Base-by-base conservation (phyloP, 2,888 invertebrate genomes). In the Ganaspis brasiliensis region DNA sequence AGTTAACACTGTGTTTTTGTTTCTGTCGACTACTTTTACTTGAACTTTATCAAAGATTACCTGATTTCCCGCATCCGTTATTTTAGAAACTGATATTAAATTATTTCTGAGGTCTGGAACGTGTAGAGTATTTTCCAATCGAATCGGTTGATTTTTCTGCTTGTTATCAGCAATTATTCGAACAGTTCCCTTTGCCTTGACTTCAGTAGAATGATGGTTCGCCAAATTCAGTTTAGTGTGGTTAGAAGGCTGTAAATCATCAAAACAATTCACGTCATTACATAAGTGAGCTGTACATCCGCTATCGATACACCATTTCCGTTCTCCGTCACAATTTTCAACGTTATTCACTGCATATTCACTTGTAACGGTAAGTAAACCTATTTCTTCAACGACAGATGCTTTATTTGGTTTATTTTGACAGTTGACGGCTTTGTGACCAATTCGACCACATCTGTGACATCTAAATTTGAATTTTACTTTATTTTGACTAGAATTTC, bases 341-440 rank as follows among this genome's bases (percentile, higher is more conserved):
- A 9, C 10, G 2, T 40, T 3, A 40, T n/a, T n/a, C n/a, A 40
- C 2, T 5, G 40, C 2, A 40, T 5, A 40, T 5, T 40, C 12
- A 40, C 1, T 9, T 10, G 40, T 40, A 2, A 21, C 56, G 37
- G 24, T 1, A 40, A 40, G 8, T 40, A 9, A 40, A n/a, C n/a
- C n/a, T 1, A 40, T 9, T 1, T 40, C 40, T 12, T 40, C 40
- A 1, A 9, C 40, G 40, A 40, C 9, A n/a, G n/a, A n/a, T 12
- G 40, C 40, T 8, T 2, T 40, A 10, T 9, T 40, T 10, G 1
- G 40, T 40, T 40, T 3, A 9, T 8, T 3, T 40, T 3, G 10
- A 40, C 40, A 70, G 2, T 49, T 63, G 31, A 14, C 57, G 21
- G 56, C 71, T 26, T 75, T 76, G 37, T 76, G 73, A 12, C 76